Percentiles rank a stretch among this genome's conserved stretches.
Conservation (phyloP, 1,140 invertebrate species). For the Ridgeia piscesae region DNA sequence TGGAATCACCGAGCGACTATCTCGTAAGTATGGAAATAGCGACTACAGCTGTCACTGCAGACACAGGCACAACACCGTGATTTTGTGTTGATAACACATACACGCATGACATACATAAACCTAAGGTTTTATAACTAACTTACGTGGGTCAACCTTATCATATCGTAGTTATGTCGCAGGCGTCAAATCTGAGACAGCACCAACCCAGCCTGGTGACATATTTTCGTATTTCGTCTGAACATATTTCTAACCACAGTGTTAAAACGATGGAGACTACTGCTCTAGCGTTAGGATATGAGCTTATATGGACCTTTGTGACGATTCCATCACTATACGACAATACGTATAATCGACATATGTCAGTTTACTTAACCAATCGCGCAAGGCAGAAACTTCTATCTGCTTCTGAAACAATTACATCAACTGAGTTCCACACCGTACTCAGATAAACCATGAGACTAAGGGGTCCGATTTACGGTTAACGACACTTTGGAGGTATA, state of each 20-base stretch:
- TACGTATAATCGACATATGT: neutral
- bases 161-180: neutral
- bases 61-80: neutral
- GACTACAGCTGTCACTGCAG: neutral
- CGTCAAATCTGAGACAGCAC: neutral
- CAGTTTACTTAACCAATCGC: neutral
- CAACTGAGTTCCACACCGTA: neutral
- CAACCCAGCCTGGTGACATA: neutral
- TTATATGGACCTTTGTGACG: neutral
- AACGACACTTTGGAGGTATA: too few relatives aligned
- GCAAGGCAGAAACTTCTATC: neutral
- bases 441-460: neutral
- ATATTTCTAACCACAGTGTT: neutral
- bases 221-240: neutral
- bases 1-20: neutral
- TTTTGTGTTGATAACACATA: neutral
- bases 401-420: neutral
- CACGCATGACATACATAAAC: neutral
- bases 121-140: neutral
- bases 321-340: neutral
- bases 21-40: neutral
- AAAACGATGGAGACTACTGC: neutral
- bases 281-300: neutral
- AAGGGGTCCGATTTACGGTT: neutral
- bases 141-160: neutral